Percentiles rank a stretch among this genome's conserved stretches.
Conservation (phyloP, 2,888 invertebrate genomes). For the Ichneumon xanthorius region DNA sequence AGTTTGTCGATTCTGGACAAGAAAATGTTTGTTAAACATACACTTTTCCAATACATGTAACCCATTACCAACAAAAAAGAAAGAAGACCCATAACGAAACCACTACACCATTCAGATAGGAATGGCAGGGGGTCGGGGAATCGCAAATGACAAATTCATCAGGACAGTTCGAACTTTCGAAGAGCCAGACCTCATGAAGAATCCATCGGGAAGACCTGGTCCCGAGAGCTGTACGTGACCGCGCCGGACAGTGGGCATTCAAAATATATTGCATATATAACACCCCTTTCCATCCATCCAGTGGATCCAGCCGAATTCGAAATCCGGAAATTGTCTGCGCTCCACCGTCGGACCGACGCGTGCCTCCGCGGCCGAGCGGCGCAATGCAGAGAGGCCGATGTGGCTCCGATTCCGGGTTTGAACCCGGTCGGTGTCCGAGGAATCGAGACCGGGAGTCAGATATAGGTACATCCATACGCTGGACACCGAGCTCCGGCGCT, state of each 20-base stretch:
- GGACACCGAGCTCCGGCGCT: background rate
- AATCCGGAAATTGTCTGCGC: slow-evolving; percentile 62
- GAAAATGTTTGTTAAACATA: no score
- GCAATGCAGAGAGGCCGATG: background rate
- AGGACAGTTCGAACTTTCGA: slow-evolving; percentile 20
- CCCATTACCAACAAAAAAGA: background rate
- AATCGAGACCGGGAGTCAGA: slow-evolving; percentile 29
- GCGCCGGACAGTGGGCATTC: slow-evolving; percentile 38
- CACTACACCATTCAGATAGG: no score
- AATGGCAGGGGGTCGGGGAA: background rate
- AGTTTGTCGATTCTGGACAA: no score
- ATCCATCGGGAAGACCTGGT: slow-evolving; percentile 23
- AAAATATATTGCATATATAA: slow-evolving; percentile 35
- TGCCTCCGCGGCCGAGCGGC: background rate
- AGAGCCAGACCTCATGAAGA: slow-evolving; percentile 40
- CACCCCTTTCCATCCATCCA: slow-evolving; percentile 8
- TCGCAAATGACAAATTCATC: background rate
- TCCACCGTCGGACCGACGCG: slow-evolving; percentile 12
- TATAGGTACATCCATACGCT: background rate
- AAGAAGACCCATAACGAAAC: background rate
- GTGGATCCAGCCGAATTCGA: slow-evolving; percentile 43
- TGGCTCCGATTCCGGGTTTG: background rate
- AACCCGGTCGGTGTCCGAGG: slow-evolving; percentile 12
- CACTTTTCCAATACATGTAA: background rate
- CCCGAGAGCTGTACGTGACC: background rate